These are phyloP conservation scores for Eupeodes latifasciatus DNA, from an alignment of 2,888 invertebrate species.

Conservation along the genomic window DNA sequence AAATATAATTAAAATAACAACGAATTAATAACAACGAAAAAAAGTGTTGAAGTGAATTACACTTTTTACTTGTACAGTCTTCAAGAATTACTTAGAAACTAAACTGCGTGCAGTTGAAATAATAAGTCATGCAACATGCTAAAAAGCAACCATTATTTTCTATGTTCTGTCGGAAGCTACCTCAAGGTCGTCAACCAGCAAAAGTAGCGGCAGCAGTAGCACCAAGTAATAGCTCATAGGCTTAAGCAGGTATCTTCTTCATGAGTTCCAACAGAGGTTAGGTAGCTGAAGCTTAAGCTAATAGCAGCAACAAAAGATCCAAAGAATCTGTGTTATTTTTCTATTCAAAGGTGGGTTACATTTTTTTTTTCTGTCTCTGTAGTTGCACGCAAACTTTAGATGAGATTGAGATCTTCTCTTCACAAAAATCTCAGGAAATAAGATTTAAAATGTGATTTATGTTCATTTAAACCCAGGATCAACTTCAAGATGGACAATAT, in stretches of 20 bases:
- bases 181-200: slow-evolving; percentile 54
- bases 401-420: slow-evolving; percentile 14
- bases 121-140: slow-evolving; percentile 58
- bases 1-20: neutral
- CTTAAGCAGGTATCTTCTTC: slow-evolving; percentile 30
- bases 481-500: slow-evolving; percentile 32
- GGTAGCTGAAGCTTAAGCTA: no score
- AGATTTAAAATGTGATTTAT: slow-evolving; percentile 55
- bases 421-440: slow-evolving; percentile 59
- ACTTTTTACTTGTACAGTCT: slow-evolving; percentile 59
- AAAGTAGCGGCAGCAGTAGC: neutral
- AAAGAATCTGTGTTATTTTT: slow-evolving; percentile 23
- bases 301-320: slow-evolving; percentile 29
- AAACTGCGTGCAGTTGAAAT: slow-evolving; percentile 59
- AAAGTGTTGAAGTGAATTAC: slow-evolving; percentile 17
- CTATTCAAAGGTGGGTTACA: slow-evolving; percentile 55
- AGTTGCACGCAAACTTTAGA: slow-evolving; percentile 25
- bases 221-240: no score
- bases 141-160: slow-evolving; percentile 31
- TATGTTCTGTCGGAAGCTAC: slow-evolving; percentile 54
- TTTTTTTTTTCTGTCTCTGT: neutral
- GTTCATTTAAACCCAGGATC: neutral
- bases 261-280: no score
- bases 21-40: neutral
- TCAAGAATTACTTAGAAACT: slow-evolving; percentile 49